A percentile compares a stretch with the other conserved stretches of the same genome.
phyloP scores from a whole-genome alignment of 1,140 invertebrate genomes.

The Drosophila sproati region DNA sequence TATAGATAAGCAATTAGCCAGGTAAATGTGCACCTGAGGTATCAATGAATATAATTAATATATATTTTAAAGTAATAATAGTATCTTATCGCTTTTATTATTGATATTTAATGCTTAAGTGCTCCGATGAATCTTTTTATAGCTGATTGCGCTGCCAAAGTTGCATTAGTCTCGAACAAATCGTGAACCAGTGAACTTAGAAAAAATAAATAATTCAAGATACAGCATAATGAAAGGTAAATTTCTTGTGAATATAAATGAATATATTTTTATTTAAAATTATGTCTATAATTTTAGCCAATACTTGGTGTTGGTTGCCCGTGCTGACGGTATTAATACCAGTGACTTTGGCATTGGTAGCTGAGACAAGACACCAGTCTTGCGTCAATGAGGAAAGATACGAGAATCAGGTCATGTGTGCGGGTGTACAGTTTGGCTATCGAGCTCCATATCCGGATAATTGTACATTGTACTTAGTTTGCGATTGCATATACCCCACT shows the following conservation, averaged over 20 bases:
- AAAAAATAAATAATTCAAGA: not conserved
- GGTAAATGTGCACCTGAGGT: conserved; percentile 1
- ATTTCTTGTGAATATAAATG: not conserved
- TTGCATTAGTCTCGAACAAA: conserved; percentile 17
- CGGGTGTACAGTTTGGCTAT: conserved; percentile 48
- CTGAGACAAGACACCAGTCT: conserved; percentile 32
- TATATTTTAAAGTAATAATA: conserved; percentile 16
- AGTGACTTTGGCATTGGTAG: not conserved
- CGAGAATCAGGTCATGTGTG: conserved; percentile 68
- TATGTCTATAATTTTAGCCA: conserved; percentile 9
- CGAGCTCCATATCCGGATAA: conserved; percentile 71
- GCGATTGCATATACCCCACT: conserved; percentile 71
- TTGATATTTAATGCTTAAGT: not conserved
- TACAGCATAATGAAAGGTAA: conserved; percentile 18
- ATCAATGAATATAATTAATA: conserved; percentile 38
- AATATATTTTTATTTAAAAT: not conserved
- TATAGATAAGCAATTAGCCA: conserved; percentile 5
- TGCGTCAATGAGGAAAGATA: conserved; percentile 69
- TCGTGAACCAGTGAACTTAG: conserved; percentile 4
- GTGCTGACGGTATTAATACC: conserved; percentile 16
- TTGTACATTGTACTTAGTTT: conserved; percentile 64
- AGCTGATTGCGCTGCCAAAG: not conserved
- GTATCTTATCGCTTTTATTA: conserved; percentile 34
- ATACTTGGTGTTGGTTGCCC: conserved; percentile 7
- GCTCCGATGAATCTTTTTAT: conserved; percentile 21